Evolutionary conservation across 2,888 invertebrate species (phyloP).

Genomic region (Calliopum simillimum): DNA sequence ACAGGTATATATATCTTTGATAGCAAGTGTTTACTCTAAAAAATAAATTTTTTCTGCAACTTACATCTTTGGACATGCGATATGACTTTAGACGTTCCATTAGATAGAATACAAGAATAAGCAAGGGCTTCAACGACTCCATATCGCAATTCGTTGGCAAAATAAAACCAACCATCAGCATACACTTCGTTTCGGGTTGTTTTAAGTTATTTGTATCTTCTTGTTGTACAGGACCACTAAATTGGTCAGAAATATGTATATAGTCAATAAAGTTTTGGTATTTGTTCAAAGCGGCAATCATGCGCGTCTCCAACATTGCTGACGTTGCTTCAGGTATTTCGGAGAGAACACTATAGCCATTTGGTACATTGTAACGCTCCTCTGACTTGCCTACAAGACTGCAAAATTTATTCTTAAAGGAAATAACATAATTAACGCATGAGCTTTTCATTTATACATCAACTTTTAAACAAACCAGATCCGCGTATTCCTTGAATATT

Average conservation of each 20-base stretch:
- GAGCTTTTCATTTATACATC: too few relatives aligned
- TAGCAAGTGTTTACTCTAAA: neutral
- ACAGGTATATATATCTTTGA: neutral
- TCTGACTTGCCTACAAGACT: slow-evolving; percentile 81
- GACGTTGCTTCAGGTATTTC: slow-evolving; percentile 91
- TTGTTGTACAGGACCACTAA: slow-evolving; percentile 88
- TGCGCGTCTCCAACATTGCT: slow-evolving; percentile 85
- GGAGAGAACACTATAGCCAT: slow-evolving; percentile 81
- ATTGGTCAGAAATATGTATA: slow-evolving; percentile 97
- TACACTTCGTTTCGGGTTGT: slow-evolving; percentile 83
- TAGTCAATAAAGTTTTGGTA: slow-evolving; percentile 90
- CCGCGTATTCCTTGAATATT: slow-evolving; percentile 92
- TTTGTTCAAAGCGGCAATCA: slow-evolving; percentile 80
- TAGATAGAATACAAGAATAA: slow-evolving; percentile 91
- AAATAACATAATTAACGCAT: neutral
- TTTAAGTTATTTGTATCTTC: slow-evolving; percentile 81
- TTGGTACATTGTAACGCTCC: slow-evolving; percentile 84
- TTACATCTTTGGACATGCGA: slow-evolving; percentile 90
- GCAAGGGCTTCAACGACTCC: slow-evolving; percentile 79
- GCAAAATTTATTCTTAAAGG: slow-evolving; percentile 79
- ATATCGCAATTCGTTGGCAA: slow-evolving; percentile 76
- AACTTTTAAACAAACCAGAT: slow-evolving; percentile 74
- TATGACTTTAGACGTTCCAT: slow-evolving; percentile 92
- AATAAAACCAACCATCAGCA: slow-evolving; percentile 86
- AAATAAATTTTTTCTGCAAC: slow-evolving; percentile 31